Evolutionary conservation across 2,797 vertebrate species (phyloP).

Genomic region (Coregonus suidteri): DNA sequence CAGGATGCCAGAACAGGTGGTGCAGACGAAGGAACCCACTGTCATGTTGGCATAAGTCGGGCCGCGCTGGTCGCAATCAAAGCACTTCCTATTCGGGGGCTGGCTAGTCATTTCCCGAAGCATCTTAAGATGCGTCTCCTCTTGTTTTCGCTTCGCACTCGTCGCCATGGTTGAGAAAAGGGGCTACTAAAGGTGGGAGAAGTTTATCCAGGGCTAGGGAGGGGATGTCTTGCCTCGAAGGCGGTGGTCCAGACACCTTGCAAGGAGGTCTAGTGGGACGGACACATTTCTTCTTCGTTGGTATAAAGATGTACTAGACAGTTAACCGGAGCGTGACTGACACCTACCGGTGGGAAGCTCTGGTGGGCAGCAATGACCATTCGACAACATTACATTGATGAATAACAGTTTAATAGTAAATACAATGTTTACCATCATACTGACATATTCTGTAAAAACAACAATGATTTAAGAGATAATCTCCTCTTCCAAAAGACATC

Average conservation of each 20-base stretch:
- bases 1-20: conserved; percentile 95
- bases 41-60: conserved; percentile 99
- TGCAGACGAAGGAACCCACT: conserved; percentile 96
- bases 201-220: conserved; percentile 39
- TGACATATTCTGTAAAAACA: not conserved
- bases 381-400: not conserved
- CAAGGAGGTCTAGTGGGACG: conserved; percentile 8
- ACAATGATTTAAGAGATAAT: not conserved
- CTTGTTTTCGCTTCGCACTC: conserved; percentile 94
- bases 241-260: conserved; percentile 60
- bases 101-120: conserved; percentile 96
- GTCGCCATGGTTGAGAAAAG: conserved; percentile 82
- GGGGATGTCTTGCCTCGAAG: conserved; percentile 50
- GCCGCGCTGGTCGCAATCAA: conserved; percentile 98
- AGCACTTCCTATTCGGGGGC: conserved; percentile 96
- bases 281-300: conserved; percentile 49
- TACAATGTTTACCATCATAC: not conserved
- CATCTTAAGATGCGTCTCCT: conserved; percentile 98
- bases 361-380: not conserved
- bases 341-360: conserved; percentile 50
- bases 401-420: not conserved
- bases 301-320: too few species aligned
- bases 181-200: conserved; percentile 32
- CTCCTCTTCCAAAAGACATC: not conserved
- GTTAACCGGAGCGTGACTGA: conserved; percentile 8